Evolutionary conservation across 2,797 vertebrate genomes (phyloP).

Genomic region (Distichodus sexfasciatus): DNA sequence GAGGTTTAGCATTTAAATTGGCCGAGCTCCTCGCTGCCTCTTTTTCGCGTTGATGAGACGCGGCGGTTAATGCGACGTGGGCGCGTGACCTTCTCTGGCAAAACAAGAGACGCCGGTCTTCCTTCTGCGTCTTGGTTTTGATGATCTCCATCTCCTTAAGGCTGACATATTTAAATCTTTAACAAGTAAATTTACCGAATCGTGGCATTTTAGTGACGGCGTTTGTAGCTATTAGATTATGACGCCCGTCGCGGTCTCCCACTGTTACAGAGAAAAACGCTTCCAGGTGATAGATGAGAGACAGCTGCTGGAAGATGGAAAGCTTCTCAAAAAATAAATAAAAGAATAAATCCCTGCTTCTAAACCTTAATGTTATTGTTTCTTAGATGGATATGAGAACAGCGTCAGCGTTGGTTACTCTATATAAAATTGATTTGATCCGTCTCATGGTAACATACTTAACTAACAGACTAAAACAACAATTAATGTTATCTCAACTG

Average conservation of each 20-base stretch:
- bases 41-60: slow-evolving; percentile 53
- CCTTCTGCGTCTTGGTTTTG: slow-evolving; percentile 52
- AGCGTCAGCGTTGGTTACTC: too few species aligned
- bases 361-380: too few species aligned
- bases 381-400: too few species aligned
- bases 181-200: background rate
- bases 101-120: slow-evolving; percentile 69
- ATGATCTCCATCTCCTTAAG: slow-evolving; percentile 45
- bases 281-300: background rate
- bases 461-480: too few species aligned
- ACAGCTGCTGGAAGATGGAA: background rate
- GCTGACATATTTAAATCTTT: background rate
- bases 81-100: slow-evolving; percentile 70
- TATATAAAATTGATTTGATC: too few species aligned
- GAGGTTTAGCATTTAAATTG: slow-evolving; percentile 79
- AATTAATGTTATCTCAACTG: too few species aligned
- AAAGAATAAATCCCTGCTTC: too few species aligned
- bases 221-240: background rate
- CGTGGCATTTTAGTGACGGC: background rate
- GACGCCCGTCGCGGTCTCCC: background rate
- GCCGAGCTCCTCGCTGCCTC: slow-evolving; percentile 70
- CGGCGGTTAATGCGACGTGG: slow-evolving; percentile 56
- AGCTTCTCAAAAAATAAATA: background rate
- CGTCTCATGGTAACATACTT: too few species aligned
- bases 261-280: background rate